Evolutionary conservation across 1,140 invertebrate species (phyloP), one percentile per base, ranked within the genome.

Genomic region (Papilio xuthus): DNA sequence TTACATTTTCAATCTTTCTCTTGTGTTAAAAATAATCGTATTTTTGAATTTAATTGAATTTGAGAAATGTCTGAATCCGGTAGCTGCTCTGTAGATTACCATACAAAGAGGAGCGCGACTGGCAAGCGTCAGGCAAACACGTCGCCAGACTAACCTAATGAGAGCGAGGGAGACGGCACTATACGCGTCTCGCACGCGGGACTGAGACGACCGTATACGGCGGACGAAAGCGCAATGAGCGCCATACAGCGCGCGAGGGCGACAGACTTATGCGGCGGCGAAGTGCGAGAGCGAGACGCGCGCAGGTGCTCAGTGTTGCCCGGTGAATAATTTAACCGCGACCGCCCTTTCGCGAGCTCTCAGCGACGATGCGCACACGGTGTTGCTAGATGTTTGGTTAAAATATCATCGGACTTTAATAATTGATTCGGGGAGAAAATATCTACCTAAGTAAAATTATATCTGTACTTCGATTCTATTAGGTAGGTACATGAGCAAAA

Each of bases 201-300:
- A 92, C 41, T 42, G 85, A 84, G 89, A 90, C 83, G 70, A 89
- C 83, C 74, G 47, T 87, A 90, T 86, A 80, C 82, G 89, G 91
- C 91, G 84, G 90, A 56, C 88, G 89, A 92, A 92, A 91, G 91
- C 91, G 90, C 91, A 92, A 90, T 88, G 85, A 83, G 83, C 83
- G 80, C 84, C 47, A 86, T 88, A 84, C 80, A 86, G 78, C 79
- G 72, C 23, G 73, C n/a, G 72, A 85, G 10, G 41, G 83, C 81
- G 83, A 92, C 73, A 81, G 50, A 53, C n/a, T 53, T 83, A 88
- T 81, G 77, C 8, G 44, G 6, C 9, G 10, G 8, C 8, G 8
- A 4, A 78, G 70, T 6, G 81, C 71, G 50, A 53, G 78, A 91
- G 67, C 8, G 86, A 83, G 88, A 87, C 7, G 50, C 78, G 28